Evolutionary conservation across 2,113 vertebrate genomes (phyloP).

Genomic region (Mus pahari): DNA sequence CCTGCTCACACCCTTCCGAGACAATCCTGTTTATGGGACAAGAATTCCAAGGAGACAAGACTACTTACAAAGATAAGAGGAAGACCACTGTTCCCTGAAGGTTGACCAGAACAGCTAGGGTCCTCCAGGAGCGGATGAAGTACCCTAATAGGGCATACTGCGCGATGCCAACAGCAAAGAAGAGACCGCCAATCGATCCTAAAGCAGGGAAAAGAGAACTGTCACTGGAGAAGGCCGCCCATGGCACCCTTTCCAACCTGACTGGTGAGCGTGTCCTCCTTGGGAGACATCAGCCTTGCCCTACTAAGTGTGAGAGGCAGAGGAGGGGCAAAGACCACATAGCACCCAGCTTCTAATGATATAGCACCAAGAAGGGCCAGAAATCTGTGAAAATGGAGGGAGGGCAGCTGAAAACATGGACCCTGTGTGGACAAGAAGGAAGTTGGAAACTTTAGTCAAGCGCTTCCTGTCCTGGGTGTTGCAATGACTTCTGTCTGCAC

Average conservation of each 20-base stretch:
- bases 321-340: not conserved
- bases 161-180: constrained; percentile 90
- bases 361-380: not conserved
- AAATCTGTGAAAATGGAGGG: not conserved
- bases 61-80: constrained; percentile 90
- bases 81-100: constrained; percentile 88
- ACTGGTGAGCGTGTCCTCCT: not conserved
- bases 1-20: not conserved
- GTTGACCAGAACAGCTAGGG: constrained; percentile 88
- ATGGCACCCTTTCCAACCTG: not conserved
- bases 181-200: constrained; percentile 89
- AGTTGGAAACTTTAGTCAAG: not conserved
- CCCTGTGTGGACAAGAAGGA: not conserved
- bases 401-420: not conserved
- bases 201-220: constrained; percentile 58
- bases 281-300: not conserved
- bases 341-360: not conserved
- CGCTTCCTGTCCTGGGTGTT: not conserved
- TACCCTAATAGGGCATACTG: constrained; percentile 89
- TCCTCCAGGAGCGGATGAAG: constrained; percentile 90
- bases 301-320: not conserved
- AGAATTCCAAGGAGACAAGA: not conserved
- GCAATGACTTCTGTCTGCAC: too few relatives aligned
- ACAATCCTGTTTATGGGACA: not conserved
- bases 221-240: constrained; percentile 27